Conservation (phyloP, 2,797 vertebrate genomes). For the Esox lucius region DNA sequence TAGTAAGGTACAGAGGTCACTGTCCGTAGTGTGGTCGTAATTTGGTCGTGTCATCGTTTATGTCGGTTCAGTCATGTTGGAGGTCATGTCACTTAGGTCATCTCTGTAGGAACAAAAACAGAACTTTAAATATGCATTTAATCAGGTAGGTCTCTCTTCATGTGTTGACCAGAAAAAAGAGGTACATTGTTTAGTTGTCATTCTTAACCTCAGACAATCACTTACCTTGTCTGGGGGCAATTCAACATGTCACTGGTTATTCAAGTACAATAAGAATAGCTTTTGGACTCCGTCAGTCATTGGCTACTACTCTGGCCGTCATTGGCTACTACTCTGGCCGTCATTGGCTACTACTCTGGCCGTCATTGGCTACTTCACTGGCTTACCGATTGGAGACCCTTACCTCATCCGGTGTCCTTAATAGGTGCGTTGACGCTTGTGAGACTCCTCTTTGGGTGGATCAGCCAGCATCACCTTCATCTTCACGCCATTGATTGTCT, state of each 20-base stretch:
- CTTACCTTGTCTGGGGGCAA: no score
- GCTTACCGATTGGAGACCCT: background rate
- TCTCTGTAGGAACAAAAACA: slow-evolving; percentile 86
- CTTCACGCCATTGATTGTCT: slow-evolving; percentile 89
- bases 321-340: no score
- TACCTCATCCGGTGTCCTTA: slow-evolving; percentile 49
- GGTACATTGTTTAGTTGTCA: background rate
- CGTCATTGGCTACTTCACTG: no score
- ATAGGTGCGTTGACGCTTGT: slow-evolving; percentile 92
- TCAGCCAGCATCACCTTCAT: slow-evolving; percentile 96
- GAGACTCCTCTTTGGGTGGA: slow-evolving; percentile 89
- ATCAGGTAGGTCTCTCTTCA: slow-evolving; percentile 1
- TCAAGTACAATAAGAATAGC: no score
- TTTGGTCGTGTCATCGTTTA: slow-evolving; percentile 81
- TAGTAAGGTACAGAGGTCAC: slow-evolving; percentile 74
- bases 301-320: no score
- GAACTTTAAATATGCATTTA: slow-evolving; percentile 69
- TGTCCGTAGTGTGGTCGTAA: slow-evolving; percentile 71
- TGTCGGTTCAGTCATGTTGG: slow-evolving; percentile 80
- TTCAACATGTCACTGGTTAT: no score
- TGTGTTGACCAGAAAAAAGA: background rate
- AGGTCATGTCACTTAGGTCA: slow-evolving; percentile 70
- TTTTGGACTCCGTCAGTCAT: no score
- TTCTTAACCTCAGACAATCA: background rate
- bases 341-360: no score